phyloP scores from a whole-genome alignment of 2,113 vertebrate genomes.

The Barbus barbus region DNA sequence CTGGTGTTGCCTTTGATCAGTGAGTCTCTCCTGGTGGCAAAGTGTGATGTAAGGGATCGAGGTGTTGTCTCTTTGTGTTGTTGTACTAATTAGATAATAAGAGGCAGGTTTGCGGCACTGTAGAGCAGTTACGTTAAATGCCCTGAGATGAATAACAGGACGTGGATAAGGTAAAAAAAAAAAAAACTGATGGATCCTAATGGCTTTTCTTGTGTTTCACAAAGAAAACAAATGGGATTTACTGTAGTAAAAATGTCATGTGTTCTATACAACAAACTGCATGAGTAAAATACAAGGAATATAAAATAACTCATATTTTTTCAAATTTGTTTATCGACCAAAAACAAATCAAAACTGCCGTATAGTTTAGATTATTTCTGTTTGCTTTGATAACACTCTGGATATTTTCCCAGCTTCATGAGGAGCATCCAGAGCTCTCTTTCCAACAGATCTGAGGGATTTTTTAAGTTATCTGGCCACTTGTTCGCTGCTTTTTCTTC shows the following conservation, averaged over 20 bases:
- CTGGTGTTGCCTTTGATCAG: constrained; percentile 31
- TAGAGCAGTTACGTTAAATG: constrained; percentile 3
- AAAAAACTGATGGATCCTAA: no score
- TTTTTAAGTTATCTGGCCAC: background rate
- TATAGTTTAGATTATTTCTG: background rate
- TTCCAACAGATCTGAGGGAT: background rate
- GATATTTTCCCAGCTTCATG: background rate
- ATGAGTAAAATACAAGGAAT: no score
- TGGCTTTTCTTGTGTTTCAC: background rate
- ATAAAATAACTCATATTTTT: background rate
- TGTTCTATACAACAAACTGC: background rate
- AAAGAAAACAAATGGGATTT: background rate
- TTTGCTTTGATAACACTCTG: background rate
- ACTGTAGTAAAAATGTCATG: background rate
- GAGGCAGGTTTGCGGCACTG: constrained; percentile 22
- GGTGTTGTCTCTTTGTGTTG: constrained; percentile 32
- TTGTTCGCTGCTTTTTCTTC: background rate
- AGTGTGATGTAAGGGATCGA: constrained; percentile 18
- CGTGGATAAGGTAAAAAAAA: background rate
- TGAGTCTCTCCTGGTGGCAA: constrained; percentile 12
- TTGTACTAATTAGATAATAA: constrained; percentile 49
- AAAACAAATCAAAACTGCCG: background rate
- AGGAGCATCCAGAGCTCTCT: background rate
- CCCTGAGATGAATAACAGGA: background rate
- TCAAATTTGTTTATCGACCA: no score